A percentile compares a stretch with the other conserved stretches of the same genome.
Conservation (phyloP, 2,113 vertebrate species). For the Neogobius melanostomus region DNA sequence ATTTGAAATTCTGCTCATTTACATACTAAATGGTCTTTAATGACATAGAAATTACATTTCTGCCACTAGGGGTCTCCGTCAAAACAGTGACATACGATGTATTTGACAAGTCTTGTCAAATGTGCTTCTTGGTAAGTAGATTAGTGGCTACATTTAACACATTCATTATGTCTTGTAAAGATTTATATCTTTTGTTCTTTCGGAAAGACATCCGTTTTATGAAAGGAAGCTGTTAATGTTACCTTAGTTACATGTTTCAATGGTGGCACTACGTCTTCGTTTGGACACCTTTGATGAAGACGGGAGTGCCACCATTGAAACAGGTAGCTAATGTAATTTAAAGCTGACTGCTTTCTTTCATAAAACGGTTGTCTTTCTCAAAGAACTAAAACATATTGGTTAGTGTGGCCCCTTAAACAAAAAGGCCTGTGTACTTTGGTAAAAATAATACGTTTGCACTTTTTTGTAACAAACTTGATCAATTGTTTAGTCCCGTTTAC, state of each 20-base stretch:
- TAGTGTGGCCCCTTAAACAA: not conserved
- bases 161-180: not conserved
- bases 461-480: not conserved
- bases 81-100: slow-evolving; percentile 3
- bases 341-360: no score
- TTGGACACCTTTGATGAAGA: no score
- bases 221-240: no score
- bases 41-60: not conserved
- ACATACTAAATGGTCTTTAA: slow-evolving; percentile 9
- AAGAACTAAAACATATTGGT: not conserved
- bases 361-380: no score
- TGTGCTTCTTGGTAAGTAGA: not conserved
- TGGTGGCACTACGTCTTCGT: no score
- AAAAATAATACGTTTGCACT: no score
- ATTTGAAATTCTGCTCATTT: slow-evolving; percentile 6
- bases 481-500: not conserved
- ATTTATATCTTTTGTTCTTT: no score
- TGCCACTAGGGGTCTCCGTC: slow-evolving; percentile 2
- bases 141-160: not conserved
- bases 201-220: no score
- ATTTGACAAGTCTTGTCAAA: not conserved
- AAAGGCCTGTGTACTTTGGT: not conserved
- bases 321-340: no score
- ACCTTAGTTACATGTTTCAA: no score
- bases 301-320: no score